phyloP scores from a whole-genome alignment of 2,113 vertebrate genomes.

The Lynx canadensis region DNA sequence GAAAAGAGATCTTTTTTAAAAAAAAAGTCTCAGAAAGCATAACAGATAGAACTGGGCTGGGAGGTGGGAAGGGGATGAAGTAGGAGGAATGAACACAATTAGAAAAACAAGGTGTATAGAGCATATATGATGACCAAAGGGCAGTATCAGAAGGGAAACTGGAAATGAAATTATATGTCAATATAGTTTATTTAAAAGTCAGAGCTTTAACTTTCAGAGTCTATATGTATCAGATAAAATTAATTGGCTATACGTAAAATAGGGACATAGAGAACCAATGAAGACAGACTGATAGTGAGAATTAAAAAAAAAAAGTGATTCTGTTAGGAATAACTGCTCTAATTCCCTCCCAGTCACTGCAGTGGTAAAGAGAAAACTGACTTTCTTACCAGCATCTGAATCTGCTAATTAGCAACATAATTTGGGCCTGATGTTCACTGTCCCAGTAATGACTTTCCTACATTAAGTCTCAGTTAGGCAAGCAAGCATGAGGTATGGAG shows the following conservation, averaged over 20 bases:
- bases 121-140: neutral
- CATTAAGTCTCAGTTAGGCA: constrained; percentile 70
- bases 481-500: constrained; percentile 73
- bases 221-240: constrained; percentile 65
- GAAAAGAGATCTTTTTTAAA: too few relatives aligned
- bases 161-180: neutral
- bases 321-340: constrained; percentile 56
- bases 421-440: constrained; percentile 70
- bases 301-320: constrained; percentile 39
- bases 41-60: neutral
- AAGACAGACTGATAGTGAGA: constrained; percentile 40
- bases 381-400: constrained; percentile 70
- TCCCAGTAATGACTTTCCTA: constrained; percentile 69
- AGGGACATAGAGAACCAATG: constrained; percentile 44
- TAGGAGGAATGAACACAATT: neutral
- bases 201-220: constrained; percentile 14
- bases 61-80: neutral
- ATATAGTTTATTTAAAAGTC: neutral
- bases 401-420: constrained; percentile 82
- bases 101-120: neutral
- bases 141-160: neutral
- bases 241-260: constrained; percentile 14
- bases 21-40: neutral
- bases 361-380: constrained; percentile 32
- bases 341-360: constrained; percentile 58